These are phyloP conservation scores for Mus musculus DNA, from an alignment of 2,113 vertebrate species.

Conservation along the genomic window GRCm39 chr11:81253001-81253500, in stretches of 20 bases:
- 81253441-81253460: background rate
- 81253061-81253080: background rate
- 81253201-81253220: background rate
- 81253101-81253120: no score
- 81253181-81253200: background rate
- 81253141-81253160: background rate
- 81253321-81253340: background rate
- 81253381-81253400: background rate
- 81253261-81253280: background rate
- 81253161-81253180: background rate
- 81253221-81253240: background rate
- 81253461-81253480: background rate
- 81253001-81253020: background rate
- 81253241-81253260: background rate
- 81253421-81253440: background rate
- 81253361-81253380: background rate
- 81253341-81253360: background rate
- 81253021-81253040: background rate
- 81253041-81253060: background rate
- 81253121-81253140: background rate
- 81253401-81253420: background rate
- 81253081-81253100: background rate
- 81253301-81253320: background rate
- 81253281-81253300: background rate
- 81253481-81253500: background rate